Base-by-base conservation (phyloP, 2,113 vertebrate genomes). In the Reinhardtius hippoglossoides region DNA sequence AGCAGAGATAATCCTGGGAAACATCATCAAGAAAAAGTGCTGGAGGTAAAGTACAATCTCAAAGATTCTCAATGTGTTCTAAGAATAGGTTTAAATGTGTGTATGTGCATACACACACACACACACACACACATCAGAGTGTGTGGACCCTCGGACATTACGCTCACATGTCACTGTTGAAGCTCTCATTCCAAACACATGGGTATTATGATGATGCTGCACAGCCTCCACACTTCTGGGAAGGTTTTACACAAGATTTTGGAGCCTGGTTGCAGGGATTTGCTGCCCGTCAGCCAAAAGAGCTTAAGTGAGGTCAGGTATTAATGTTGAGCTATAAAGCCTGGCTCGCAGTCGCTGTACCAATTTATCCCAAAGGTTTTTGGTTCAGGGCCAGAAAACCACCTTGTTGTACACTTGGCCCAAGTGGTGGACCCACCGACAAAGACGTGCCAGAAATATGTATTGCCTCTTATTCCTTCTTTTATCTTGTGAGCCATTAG, bases 21-120 rank as follows among this genome's bases (percentile, higher is more conserved):
- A 96, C 92, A 99, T 99, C 91, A 98, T 99, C 93, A 98, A 96
- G 94, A 99, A 98, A 91, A 99, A 99, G 85, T 97, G 96, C 89
- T 99, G 97, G 97, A 99, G 97, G 98, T 97, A 90, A 82, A 78
- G 50, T 76, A 52, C 18, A 69, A 26, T 4, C 2, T 64, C 60
- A 24, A 21, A 66, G 61, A 68, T 75, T 71, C 4, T n/a, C 23
- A 31, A 42, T 68, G 23, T 56, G 15, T n/a, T 44, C 20, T 20
- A 57, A 9, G 8, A 85, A 69, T 42, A 50, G 14, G 67, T 80
- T 46, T 26, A 27, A 26, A 60, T 24, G 9, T 72, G 5, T 67
- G 46, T 18, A 2, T 42, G 37, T 69, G 46, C 0, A 4, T 24
- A 48, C 6, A 40, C 37, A 9, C 37, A 27, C 27, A 27, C 27